Evolutionary conservation across 2,113 vertebrate genomes (phyloP).

Genomic region (Pontoporia blainvillei): DNA sequence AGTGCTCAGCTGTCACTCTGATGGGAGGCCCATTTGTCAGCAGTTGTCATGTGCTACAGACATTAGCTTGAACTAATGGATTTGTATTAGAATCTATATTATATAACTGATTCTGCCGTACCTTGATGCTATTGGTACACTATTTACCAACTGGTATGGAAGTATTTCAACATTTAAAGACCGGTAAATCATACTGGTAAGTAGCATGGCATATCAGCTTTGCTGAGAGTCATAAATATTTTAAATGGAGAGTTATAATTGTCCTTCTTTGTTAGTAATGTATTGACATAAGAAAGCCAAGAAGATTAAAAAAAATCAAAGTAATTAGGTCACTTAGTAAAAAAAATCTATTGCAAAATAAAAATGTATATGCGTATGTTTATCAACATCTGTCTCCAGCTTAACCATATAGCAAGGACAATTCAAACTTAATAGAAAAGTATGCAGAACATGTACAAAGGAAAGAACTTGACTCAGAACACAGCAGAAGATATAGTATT

Average conservation of each 20-base stretch:
- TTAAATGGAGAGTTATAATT: neutral
- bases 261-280: neutral
- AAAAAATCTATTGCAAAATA: neutral
- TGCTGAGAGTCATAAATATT: neutral
- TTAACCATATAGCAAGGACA: neutral
- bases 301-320: neutral
- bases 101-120: neutral
- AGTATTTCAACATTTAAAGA: neutral
- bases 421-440: constrained; percentile 35
- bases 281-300: neutral
- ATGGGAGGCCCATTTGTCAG: neutral
- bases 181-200: neutral
- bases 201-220: neutral
- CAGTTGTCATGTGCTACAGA: neutral
- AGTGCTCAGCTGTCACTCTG: neutral
- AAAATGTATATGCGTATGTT: neutral
- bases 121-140: neutral
- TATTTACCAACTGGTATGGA: neutral
- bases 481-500: neutral
- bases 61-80: neutral
- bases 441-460: neutral
- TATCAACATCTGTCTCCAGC: neutral
- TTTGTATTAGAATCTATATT: neutral
- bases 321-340: neutral
- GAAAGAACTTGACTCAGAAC: neutral